Evolutionary conservation across 2,113 vertebrate genomes (phyloP), one percentile per base, ranked within the genome.

Genomic region (Cheirogaleus medius): DNA sequence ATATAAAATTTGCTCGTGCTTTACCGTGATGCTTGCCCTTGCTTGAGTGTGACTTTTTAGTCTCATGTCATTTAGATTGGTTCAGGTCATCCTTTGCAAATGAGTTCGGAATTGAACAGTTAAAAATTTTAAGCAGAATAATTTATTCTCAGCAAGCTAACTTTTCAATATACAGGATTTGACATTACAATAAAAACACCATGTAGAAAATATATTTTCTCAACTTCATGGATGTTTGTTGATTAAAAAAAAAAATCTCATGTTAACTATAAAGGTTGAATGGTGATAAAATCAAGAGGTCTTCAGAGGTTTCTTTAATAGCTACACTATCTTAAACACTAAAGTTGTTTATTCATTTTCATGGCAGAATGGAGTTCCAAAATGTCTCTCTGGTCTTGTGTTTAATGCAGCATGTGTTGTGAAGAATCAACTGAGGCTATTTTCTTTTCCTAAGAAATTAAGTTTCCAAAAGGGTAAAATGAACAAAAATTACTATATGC

Each of bases 231-330:
- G 44, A 20, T 54, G 15, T 90, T 74, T 95, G 34, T 76, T 81
- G 87, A 60, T 68, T n/a, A n/a, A n/a, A 47, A 77, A 90, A 80
- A 64, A 90, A 34, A 0, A 85, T 74, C 44, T 92, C 80, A 44
- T 47, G 6, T 85, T 85, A 95, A 92, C 42, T 49, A n/a, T 85
- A 86, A 93, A 85, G n/a, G 37, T n/a, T 47, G 32, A 69, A 69
- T 80, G 71, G 68, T 93, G 60, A 68, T 34, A 39, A 47, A 66
- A 68, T 81, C 20, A 54, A 92, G n/a, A 91, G 15, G 4, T 89
- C 77, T 86, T 64, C n/a, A 74, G 86, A 95, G 83, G 29, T 76
- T 87, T 91, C 58, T 78, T 94, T 84, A 78, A 96, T 47, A 87
- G 47, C 56, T 54, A 17, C 12, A 32, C 8, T 60, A 54, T 32